These are phyloP conservation scores for Gasterosteus nipponicus DNA, from an alignment of 2,113 vertebrate species.

Conservation along the genomic window DNA sequence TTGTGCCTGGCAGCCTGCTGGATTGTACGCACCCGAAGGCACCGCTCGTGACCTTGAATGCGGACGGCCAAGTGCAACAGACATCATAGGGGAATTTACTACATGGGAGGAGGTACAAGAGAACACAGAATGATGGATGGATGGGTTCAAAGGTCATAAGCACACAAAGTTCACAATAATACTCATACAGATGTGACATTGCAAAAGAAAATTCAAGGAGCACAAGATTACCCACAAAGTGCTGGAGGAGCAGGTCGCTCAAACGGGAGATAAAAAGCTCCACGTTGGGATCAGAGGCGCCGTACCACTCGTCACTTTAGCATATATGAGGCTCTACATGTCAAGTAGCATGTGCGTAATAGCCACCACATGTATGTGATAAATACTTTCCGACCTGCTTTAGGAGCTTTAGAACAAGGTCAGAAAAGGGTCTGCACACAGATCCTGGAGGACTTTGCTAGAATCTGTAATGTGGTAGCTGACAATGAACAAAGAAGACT, in stretches of 20 bases:
- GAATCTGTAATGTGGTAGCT: not conserved
- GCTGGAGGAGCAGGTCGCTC: not conserved
- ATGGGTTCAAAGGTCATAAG: constrained; percentile 38
- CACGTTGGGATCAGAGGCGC: constrained; percentile 33
- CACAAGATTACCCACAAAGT: constrained; percentile 17
- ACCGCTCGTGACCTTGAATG: constrained; percentile 39
- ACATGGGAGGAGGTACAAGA: not conserved
- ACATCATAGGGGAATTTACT: constrained; percentile 48
- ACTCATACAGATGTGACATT: constrained; percentile 22
- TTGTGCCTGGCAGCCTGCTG: constrained; percentile 45
- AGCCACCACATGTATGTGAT: constrained; percentile 48
- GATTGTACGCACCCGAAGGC: constrained; percentile 34
- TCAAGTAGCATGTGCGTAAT: constrained; percentile 50
- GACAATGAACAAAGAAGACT: constrained; percentile 13
- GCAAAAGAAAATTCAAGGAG: constrained; percentile 19
- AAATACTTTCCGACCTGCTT: constrained; percentile 42
- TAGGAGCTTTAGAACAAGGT: constrained; percentile 17
- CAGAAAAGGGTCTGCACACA: constrained; percentile 11
- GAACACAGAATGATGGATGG: constrained; percentile 14
- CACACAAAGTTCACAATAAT: constrained; percentile 10
- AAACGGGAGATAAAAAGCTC: constrained; percentile 31
- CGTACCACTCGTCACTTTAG: constrained; percentile 36
- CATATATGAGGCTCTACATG: constrained; percentile 51
- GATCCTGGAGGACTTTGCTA: constrained; percentile 16
- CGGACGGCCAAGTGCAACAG: constrained; percentile 14